These are phyloP conservation scores for Tenualosa thibaudeaui DNA, from an alignment of 2,797 vertebrate species.

Conservation along the genomic window DNA sequence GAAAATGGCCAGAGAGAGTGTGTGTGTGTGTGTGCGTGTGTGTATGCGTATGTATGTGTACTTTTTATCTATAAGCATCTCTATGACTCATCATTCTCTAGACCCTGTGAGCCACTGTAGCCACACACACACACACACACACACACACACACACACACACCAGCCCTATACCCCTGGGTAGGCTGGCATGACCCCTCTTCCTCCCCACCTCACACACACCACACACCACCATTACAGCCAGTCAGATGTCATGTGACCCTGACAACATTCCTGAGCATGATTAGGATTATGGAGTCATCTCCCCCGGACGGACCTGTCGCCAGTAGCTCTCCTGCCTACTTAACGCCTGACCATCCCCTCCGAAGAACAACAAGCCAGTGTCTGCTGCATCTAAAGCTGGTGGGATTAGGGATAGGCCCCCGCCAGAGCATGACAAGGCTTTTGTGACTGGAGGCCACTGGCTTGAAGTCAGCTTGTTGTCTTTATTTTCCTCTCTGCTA, in stretches of 20 bases:
- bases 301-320: slow-evolving; percentile 77
- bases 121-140: slow-evolving; percentile 48
- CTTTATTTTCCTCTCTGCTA: slow-evolving; percentile 56
- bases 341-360: slow-evolving; percentile 71
- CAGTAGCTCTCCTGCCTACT: slow-evolving; percentile 79
- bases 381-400: slow-evolving; percentile 73
- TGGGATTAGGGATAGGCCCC: slow-evolving; percentile 78
- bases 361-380: slow-evolving; percentile 61
- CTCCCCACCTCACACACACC: slow-evolving; percentile 59
- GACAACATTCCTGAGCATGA: slow-evolving; percentile 75
- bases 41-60: neutral
- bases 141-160: slow-evolving; percentile 60
- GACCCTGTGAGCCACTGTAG: slow-evolving; percentile 23
- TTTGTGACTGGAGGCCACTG: slow-evolving; percentile 76
- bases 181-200: slow-evolving; percentile 54
- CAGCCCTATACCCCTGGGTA: slow-evolving; percentile 53
- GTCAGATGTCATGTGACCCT: slow-evolving; percentile 73
- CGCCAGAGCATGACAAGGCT: slow-evolving; percentile 74
- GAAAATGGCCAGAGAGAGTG: neutral
- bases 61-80: slow-evolving; percentile 64
- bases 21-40: slow-evolving; percentile 23
- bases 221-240: slow-evolving; percentile 53
- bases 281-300: slow-evolving; percentile 80
- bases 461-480: slow-evolving; percentile 69
- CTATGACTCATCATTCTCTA: slow-evolving; percentile 67